Percentiles rank a stretch among this genome's conserved stretches.
Conservation (phyloP, 92 coral and sea anemone genomes). For the Epizoanthus ramosus region DNA sequence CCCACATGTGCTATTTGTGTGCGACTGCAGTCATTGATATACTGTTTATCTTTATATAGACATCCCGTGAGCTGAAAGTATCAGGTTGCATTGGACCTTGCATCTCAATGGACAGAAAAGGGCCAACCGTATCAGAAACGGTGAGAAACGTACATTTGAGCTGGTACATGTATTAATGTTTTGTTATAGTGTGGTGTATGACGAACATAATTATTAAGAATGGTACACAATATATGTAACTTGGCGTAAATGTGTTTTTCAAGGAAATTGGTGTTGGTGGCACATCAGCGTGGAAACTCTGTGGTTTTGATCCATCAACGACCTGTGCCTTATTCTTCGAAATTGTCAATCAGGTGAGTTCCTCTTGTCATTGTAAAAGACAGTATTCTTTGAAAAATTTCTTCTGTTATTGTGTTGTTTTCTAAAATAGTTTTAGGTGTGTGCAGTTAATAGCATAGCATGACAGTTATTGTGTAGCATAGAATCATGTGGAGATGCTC, state of each 20-base stretch:
- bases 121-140: slow-evolving; percentile 97
- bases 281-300: slow-evolving; percentile 96
- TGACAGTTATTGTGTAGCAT: too few relatives aligned
- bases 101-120: slow-evolving; percentile 96
- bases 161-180: neutral
- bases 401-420: too few relatives aligned
- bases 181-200: neutral
- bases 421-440: neutral
- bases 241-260: neutral
- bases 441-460: neutral
- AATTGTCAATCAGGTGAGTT: slow-evolving; percentile 90
- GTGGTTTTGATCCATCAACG: slow-evolving; percentile 89
- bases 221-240: neutral
- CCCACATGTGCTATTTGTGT: neutral
- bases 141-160: slow-evolving; percentile 45
- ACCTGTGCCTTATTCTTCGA: slow-evolving; percentile 89
- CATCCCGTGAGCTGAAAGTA: slow-evolving; percentile 88
- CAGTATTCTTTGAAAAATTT: too few relatives aligned
- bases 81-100: slow-evolving; percentile 98
- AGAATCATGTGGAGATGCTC: too few relatives aligned
- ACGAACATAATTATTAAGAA: neutral
- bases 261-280: slow-evolving; percentile 98
- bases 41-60: slow-evolving; percentile 51
- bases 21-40: neutral
- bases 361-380: neutral